A percentile compares a stretch with the other conserved stretches of the same genome.
Conservation (phyloP, 23 tunicate species). For the Pegea sp. region DNA sequence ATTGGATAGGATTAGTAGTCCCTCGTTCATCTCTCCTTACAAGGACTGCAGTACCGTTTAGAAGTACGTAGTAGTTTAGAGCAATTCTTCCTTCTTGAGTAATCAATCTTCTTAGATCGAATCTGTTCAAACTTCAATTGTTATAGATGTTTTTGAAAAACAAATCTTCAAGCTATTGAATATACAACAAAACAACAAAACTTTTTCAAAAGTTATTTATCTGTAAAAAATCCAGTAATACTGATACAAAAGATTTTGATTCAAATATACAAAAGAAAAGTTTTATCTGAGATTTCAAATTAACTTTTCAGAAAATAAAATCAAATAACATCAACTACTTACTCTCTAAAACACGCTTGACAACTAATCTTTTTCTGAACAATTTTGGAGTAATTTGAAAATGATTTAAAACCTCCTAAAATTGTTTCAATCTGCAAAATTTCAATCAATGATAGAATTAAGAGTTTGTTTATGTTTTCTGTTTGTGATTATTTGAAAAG, state of each 20-base stretch:
- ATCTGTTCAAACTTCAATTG: constrained; percentile 16
- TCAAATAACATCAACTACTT: background rate
- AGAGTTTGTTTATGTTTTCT: too few species aligned
- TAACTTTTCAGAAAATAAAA: background rate
- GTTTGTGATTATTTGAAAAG: too few species aligned
- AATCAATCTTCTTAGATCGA: constrained; percentile 47
- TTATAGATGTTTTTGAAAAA: background rate
- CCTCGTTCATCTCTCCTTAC: constrained; percentile 53
- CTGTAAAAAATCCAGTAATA: too few species aligned
- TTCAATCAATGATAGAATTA: too few species aligned
- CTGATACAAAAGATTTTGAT: background rate
- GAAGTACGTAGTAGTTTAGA: constrained; percentile 40
- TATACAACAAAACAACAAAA: too few species aligned
- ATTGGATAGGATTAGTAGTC: constrained; percentile 52
- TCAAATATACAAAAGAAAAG: background rate
- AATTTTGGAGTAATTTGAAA: constrained; percentile 38
- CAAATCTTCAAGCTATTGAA: too few species aligned
- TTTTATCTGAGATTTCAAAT: background rate
- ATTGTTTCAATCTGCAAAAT: constrained; percentile 54
- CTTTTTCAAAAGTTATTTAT: too few species aligned
- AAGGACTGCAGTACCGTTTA: constrained; percentile 76
- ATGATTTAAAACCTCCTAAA: constrained; percentile 53
- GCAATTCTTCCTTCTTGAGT: constrained; percentile 29
- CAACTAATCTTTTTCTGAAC: constrained; percentile 49
- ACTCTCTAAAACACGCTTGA: constrained; percentile 59